Conservation (phyloP, 2,113 vertebrate genomes). For the Sebastes schlegelii region DNA sequence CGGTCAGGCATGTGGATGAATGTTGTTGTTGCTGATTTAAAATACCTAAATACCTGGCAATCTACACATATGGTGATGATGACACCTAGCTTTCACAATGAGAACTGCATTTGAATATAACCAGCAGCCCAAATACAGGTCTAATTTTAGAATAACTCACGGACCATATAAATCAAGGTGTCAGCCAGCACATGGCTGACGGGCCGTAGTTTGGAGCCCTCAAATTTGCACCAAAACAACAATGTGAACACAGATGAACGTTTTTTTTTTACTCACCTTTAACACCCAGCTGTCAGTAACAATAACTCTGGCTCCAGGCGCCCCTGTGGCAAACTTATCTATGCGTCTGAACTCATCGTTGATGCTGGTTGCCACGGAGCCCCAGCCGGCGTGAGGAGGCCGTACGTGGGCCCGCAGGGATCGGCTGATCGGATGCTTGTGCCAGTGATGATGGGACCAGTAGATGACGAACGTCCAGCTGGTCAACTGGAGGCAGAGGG, state of each 20-base stretch:
- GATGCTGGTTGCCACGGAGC: conserved; percentile 88
- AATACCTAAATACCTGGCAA: background rate
- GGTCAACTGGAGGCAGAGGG: conserved; percentile 80
- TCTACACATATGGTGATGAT: background rate
- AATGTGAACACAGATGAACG: background rate
- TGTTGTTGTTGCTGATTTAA: background rate
- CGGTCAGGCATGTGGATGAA: background rate
- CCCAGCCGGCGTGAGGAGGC: conserved; percentile 85
- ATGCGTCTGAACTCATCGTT: conserved; percentile 93
- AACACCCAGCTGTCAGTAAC: conserved; percentile 94
- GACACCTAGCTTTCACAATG: background rate
- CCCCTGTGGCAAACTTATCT: conserved; percentile 94
- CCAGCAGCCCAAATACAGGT: background rate
- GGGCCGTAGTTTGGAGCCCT: background rate
- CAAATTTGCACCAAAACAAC: background rate
- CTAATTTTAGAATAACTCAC: background rate
- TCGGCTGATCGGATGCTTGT: conserved; percentile 87
- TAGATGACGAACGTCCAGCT: conserved; percentile 83
- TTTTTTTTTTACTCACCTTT: conserved; percentile 52
- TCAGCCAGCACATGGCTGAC: background rate
- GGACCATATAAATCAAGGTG: background rate
- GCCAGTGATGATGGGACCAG: conserved; percentile 89
- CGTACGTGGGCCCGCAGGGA: conserved; percentile 82
- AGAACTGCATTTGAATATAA: background rate
- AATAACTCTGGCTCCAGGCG: conserved; percentile 88